Evolutionary conservation across 2,888 invertebrate species (phyloP), one percentile per base, ranked within the genome.

Genomic region (Tetranychus truncatus): DNA sequence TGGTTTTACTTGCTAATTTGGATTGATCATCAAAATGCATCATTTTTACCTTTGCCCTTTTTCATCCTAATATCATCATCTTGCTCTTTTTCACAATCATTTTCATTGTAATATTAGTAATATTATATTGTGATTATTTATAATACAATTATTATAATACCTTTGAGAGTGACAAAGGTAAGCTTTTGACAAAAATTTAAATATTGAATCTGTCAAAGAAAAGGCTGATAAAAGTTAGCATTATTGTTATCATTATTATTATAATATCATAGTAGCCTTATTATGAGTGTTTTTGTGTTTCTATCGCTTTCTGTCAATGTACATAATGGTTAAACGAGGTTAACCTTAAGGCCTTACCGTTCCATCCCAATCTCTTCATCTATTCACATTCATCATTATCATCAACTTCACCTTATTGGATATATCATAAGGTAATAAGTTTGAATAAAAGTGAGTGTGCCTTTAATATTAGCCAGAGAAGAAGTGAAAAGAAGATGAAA

Each of bases 391-490:
- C 15, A 55, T 55, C 55, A 55, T 55, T 15, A 55, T 55, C 55
- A 55, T 55, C 55, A 55, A 15, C 55, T 55, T 55, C 55, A 55
- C 55, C 55, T 55, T 55, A 55, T 55, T 55, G 55, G 55, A 55
- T 55, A 55, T 55, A 55, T 55, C 55, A 55, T 55, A 55, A 55
- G 55, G 55, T 55, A 55, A 34, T 34, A 34, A 34, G 34, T 34
- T 34, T 34, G 34, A 34, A 34, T 34, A 34, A 34, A 34, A 34
- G 34, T 55, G 55, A 55, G 55, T 55, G 55, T 55, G 55, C 55
- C 55, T 55, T 55, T 55, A 15, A 55, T 78, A 79, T 34, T 80
- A 80, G 76, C 81, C 83, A n/a, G 84, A 85, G 71, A 86, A 85
- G 85, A 5, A 34, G 34, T 5, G 34, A 34, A 34, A 34, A 34